Base-by-base conservation (phyloP, 2,113 vertebrate species). In the Leptobrachium ailaonicum region DNA sequence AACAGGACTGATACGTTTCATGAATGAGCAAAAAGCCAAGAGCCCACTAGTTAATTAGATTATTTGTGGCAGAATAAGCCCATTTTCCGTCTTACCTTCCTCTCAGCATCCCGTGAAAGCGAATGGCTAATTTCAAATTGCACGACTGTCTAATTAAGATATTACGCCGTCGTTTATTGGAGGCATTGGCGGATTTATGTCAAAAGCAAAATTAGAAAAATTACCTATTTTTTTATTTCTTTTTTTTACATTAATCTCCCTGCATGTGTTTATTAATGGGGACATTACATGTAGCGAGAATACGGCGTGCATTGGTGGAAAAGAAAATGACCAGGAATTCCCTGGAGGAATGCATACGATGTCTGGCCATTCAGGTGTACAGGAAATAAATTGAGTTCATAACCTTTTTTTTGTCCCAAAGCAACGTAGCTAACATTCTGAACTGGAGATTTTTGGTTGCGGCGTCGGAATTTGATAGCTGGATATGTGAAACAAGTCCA, bases 361-460 rank as follows among this genome's bases (percentile, higher is more conserved):
- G 71, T 80, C 71, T 74, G 78, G 54, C 78, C 71, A 80, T 44
- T 80, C 78, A 80, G 78, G 63, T 80, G 78, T 80, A 80, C 71
- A 80, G 71, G 64, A 80, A 80, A 74, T 74, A 74, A 80, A 80
- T 80, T 80, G 78, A 66, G 78, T 80, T 80, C 71, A 60, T 68
- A 74, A 80, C 78, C 78, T 80, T 74, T 74, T 50, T 58, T 68
- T 68, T 32, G 53, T 80, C 71, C 78, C 78, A 43, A 40, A 68
- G 71, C 78, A 80, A 20, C 42, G 71, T n/a, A 67, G 63, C 63
- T 80, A 60, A 74, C 71, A 74, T 67, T 74, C 63, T 45, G 41
- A 80, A 66, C 71, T 20, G 14, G 42, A 60, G 71, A 67, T 68
- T 80, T 62, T 32, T 68, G 78, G 78, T 80, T 11, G 47, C 50